These are phyloP conservation scores for Nipponia nippon DNA, from an alignment of 2,113 vertebrate species.

Conservation along the genomic window DNA sequence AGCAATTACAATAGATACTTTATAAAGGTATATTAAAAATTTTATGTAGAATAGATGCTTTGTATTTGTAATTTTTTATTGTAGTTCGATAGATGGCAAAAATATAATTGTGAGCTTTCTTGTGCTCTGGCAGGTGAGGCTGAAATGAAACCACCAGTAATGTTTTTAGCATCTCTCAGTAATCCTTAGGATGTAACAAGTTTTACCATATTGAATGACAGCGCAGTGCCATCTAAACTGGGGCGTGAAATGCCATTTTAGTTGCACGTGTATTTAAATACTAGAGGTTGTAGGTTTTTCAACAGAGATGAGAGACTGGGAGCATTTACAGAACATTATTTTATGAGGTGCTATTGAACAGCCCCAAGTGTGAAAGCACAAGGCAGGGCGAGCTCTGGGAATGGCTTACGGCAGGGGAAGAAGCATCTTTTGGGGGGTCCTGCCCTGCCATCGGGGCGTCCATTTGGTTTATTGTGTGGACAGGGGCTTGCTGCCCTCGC, in stretches of 20 bases:
- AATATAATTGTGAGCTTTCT: not conserved
- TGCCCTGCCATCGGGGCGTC: fast-evolving
- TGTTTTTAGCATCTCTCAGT: not conserved
- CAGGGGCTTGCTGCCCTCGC: fast-evolving
- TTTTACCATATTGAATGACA: not conserved
- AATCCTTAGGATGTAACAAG: not conserved
- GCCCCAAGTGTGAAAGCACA: not conserved
- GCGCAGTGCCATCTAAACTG: not conserved
- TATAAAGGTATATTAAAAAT: not conserved
- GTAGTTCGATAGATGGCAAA: not conserved
- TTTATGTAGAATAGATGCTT: not conserved
- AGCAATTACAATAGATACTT: not conserved
- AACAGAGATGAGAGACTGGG: not conserved
- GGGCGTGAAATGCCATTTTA: not conserved
- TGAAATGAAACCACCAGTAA: not conserved
- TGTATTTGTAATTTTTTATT: not conserved
- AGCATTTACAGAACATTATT: not conserved
- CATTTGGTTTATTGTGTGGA: not conserved
- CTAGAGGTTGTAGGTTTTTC: not conserved
- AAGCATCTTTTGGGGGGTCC: not conserved
- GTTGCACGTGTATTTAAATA: fast-evolving
- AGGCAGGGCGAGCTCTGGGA: fast-evolving
- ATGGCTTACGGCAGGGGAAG: fast-evolving
- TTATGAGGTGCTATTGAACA: not conserved
- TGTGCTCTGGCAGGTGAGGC: not conserved